Conservation (phyloP, 2,888 invertebrate genomes). For the Aphodius sticticus region DNA sequence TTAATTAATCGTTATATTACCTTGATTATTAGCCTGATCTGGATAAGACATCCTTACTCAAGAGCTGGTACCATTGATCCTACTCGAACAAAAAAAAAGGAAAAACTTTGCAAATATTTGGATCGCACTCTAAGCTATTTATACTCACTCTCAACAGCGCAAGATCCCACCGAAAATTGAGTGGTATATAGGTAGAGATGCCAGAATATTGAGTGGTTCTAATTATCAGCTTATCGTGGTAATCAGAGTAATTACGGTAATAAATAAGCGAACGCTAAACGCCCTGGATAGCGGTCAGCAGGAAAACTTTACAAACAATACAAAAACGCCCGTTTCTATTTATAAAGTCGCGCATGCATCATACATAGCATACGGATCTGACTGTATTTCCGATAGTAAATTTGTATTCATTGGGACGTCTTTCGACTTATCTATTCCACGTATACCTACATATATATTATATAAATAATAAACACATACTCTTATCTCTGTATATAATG, state of each 20-base stretch:
- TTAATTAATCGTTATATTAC: slow-evolving; percentile 37
- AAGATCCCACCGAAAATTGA: neutral
- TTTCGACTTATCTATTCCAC: neutral
- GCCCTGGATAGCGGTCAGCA: too few species aligned
- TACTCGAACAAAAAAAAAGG: slow-evolving; percentile 16
- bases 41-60: slow-evolving; percentile 37
- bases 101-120: neutral
- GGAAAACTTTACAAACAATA: neutral
- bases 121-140: neutral
- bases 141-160: neutral
- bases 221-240: neutral
- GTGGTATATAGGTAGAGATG: neutral
- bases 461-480: neutral
- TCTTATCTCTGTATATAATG: neutral
- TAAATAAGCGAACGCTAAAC: too few species aligned
- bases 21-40: slow-evolving; percentile 53
- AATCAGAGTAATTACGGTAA: neutral
- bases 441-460: neutral
- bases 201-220: neutral
- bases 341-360: neutral
- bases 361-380: neutral
- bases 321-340: neutral
- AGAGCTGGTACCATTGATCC: neutral
- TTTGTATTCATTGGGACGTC: neutral
- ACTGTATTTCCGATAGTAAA: neutral